phyloP scores from a whole-genome alignment of 2,888 invertebrate species.

The Amiota minor region DNA sequence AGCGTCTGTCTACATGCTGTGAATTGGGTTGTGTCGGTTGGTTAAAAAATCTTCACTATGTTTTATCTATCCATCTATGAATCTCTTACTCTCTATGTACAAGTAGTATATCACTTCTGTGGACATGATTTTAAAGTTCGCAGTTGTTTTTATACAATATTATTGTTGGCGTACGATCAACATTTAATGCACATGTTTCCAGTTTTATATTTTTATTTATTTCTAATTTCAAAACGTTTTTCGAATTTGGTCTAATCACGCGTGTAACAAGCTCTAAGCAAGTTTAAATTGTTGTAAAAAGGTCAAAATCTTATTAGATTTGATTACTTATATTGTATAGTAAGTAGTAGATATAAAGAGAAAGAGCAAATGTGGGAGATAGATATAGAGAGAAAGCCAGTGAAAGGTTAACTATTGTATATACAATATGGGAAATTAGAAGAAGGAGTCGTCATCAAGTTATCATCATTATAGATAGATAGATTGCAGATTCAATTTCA shows the following conservation, averaged over 20 bases:
- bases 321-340: no score
- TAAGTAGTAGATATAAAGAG: no score
- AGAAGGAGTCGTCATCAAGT: not conserved
- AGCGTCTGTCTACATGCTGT: constrained; percentile 61
- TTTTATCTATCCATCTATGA: no score
- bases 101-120: not conserved
- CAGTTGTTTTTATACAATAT: constrained; percentile 5
- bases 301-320: not conserved
- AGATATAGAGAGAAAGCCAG: no score
- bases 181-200: constrained; percentile 29
- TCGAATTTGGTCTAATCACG: constrained; percentile 52
- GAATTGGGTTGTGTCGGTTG: constrained; percentile 23
- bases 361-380: no score
- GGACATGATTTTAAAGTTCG: constrained; percentile 4
- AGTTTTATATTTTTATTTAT: not conserved
- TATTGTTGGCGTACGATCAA: constrained; percentile 12
- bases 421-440: constrained; percentile 32
- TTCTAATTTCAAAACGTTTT: not conserved
- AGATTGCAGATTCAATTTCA: no score
- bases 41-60: no score
- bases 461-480: not conserved
- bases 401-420: no score
- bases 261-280: constrained; percentile 60
- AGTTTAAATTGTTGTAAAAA: constrained; percentile 24
- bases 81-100: no score